Percentiles rank a stretch among this genome's conserved stretches.
Evolutionary conservation across 2,113 vertebrate species (phyloP).

Genomic region (Procapra przewalskii): DNA sequence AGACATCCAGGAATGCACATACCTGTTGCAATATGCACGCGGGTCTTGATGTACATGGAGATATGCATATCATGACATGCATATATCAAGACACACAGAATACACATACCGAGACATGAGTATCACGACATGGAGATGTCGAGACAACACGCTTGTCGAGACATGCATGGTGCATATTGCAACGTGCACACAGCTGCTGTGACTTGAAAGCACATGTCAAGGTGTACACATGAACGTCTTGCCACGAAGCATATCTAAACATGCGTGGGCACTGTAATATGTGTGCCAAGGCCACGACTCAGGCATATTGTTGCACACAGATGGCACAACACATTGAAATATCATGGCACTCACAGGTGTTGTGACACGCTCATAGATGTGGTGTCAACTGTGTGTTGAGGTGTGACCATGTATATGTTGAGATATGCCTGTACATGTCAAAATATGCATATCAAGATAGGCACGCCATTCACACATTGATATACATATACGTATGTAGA

Average conservation of each 20-base stretch:
- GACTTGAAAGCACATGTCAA: neutral
- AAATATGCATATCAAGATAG: neutral
- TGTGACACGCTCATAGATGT: neutral
- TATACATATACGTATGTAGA: neutral
- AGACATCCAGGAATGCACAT: neutral
- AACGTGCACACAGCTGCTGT: neutral
- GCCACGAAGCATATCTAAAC: neutral
- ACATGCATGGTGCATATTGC: neutral
- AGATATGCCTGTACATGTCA: neutral
- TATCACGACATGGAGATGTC: neutral
- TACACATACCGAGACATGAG: neutral
- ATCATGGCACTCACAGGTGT: neutral
- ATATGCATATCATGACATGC: neutral
- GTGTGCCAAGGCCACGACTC: neutral
- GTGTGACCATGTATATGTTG: neutral
- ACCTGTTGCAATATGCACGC: rapidly evolving
- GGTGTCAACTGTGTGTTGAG: neutral
- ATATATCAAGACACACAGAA: neutral
- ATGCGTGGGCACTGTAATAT: neutral
- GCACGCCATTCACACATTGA: neutral
- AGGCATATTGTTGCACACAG: neutral
- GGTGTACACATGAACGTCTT: neutral
- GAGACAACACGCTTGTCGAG: neutral
- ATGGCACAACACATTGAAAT: neutral
- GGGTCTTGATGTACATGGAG: neutral